Evolutionary conservation across 2,113 vertebrate species (phyloP).

Genomic region (Pluvialis apricaria): DNA sequence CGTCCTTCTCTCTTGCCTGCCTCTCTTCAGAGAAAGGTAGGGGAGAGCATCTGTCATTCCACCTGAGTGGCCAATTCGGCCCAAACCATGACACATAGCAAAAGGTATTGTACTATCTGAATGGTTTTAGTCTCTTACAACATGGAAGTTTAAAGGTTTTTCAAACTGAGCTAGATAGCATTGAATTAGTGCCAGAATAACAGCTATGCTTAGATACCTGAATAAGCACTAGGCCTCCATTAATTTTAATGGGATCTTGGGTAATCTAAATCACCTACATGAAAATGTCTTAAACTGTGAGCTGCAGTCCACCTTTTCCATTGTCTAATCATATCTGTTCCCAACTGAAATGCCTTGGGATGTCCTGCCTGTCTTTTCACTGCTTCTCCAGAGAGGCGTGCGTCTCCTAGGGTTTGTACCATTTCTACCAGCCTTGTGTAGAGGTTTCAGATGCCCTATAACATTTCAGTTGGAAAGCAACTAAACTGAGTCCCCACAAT

Average conservation of each 20-base stretch:
- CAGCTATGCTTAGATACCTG: neutral
- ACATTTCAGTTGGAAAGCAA: neutral
- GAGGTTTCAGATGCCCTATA: neutral
- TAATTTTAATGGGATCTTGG: neutral
- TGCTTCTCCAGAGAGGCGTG: neutral
- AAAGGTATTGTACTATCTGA: neutral
- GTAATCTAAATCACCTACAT: neutral
- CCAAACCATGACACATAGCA: neutral
- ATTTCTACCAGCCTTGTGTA: neutral
- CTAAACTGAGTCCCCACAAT: neutral
- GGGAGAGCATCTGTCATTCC: too few species aligned
- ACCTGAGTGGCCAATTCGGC: too few species aligned
- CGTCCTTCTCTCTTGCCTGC: too few species aligned
- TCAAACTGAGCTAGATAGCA: neutral
- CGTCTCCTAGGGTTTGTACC: neutral
- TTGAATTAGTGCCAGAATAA: neutral
- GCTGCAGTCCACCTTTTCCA: neutral
- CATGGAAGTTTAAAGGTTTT: rapidly evolving
- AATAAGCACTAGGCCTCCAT: neutral
- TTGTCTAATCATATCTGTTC: neutral
- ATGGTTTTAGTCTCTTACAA: neutral
- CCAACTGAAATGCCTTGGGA: neutral
- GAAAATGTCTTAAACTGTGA: neutral
- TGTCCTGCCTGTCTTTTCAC: neutral
- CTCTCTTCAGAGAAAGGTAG: too few species aligned